Evolutionary conservation across 2,113 vertebrate species (phyloP).

Genomic region (Nyctereutes procyonoides): DNA sequence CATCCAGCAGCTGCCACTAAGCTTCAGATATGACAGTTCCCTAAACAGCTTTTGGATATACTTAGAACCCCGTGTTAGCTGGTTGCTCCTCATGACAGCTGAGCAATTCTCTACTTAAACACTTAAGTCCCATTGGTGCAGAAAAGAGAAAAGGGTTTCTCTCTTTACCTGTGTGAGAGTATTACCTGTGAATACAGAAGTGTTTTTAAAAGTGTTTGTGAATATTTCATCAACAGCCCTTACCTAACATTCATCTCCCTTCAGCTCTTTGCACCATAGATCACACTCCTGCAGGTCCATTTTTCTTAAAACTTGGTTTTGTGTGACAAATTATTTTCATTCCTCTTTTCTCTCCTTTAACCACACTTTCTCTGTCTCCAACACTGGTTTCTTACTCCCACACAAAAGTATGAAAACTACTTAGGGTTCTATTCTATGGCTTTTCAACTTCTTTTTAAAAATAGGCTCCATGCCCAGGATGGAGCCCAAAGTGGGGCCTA

Average conservation of each 20-base stretch:
- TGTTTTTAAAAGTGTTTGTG: background rate
- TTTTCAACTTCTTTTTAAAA: background rate
- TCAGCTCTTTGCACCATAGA: background rate
- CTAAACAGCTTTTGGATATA: background rate
- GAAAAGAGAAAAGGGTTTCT: background rate
- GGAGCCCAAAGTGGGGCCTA: background rate
- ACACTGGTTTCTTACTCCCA: background rate
- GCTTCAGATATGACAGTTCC: constrained; percentile 40
- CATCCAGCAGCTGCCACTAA: constrained; percentile 40
- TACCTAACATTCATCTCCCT: background rate
- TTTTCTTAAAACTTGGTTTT: background rate
- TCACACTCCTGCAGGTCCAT: background rate
- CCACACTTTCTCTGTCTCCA: background rate
- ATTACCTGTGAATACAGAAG: background rate
- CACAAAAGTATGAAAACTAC: background rate
- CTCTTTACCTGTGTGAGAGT: background rate
- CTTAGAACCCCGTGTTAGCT: background rate
- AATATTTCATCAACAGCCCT: background rate
- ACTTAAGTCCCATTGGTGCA: constrained; percentile 19
- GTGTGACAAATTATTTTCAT: background rate
- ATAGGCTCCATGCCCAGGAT: background rate
- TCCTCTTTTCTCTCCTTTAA: background rate
- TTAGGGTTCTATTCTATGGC: background rate
- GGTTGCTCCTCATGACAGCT: background rate
- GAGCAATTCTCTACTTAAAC: constrained; percentile 38